Conservation (phyloP, 2,797 vertebrate species). For the Pseudopleuronectes americanus region DNA sequence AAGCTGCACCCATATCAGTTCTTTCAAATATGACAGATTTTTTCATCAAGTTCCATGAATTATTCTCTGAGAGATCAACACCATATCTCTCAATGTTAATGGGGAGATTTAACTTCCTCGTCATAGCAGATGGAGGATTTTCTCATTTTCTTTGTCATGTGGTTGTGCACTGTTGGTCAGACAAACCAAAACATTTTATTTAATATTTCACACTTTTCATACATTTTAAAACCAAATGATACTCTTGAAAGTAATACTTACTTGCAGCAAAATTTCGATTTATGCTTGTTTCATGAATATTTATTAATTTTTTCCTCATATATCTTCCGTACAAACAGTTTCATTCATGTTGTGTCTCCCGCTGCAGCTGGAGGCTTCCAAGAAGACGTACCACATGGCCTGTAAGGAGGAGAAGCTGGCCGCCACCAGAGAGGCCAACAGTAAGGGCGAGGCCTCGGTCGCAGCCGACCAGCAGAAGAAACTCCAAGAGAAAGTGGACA, state of each 20-base stretch:
- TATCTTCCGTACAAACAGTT: too few species aligned
- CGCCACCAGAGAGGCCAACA: slow-evolving; percentile 89
- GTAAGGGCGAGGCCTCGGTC: slow-evolving; percentile 89
- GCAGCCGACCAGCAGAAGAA: slow-evolving; percentile 94
- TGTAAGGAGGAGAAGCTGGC: slow-evolving; percentile 98
- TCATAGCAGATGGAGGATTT: too few species aligned
- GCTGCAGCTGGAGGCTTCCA: slow-evolving; percentile 90
- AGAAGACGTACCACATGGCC: slow-evolving; percentile 94
- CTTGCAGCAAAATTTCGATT: neutral
- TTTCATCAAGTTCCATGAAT: too few species aligned
- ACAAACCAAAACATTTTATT: neutral
- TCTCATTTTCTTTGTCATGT: too few species aligned
- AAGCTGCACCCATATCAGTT: too few species aligned
- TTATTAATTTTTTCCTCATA: too few species aligned
- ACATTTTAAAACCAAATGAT: too few species aligned
- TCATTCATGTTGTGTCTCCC: neutral
- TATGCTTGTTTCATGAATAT: neutral
- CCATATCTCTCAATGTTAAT: too few species aligned
- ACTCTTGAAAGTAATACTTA: neutral
- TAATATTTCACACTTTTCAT: neutral
- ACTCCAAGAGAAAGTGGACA: slow-evolving; percentile 95
- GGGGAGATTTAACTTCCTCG: too few species aligned
- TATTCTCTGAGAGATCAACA: too few species aligned
- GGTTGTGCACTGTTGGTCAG: too few species aligned
- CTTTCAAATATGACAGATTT: too few species aligned